Base-by-base conservation (phyloP, 2,113 vertebrate species). In the Plectropomus leopardus region DNA sequence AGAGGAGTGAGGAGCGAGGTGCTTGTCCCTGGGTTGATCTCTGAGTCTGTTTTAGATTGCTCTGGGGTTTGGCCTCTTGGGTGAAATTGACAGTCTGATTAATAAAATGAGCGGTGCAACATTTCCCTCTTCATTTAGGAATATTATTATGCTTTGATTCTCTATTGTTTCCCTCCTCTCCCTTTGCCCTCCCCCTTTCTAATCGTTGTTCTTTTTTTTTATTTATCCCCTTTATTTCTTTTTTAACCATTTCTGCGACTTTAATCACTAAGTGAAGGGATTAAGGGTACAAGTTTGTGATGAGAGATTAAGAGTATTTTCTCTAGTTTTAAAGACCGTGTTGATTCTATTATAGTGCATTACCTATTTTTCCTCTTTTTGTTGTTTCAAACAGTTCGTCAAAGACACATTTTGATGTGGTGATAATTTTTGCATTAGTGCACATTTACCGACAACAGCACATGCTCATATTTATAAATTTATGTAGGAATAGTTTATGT, bases 61-160 rank as follows among this genome's bases (percentile, higher is more conserved):
- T 97, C 96, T 94, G 96, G 97, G 97, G 96, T 96, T 98, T 97
- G 97, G 98, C 97, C 98, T 97, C 97, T 96, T 96, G 98, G 97
- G 96, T 97, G 96, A 96, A 97, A 98, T 98, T 98, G 98, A 98
- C 98, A 99, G 97, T 97, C 97, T 98, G 98, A 99, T 99, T 99
- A 99, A 99, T 99, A 98, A 98, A 98, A 98, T 97, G 96, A 97
- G 95, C 96, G 90, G 92, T 92, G 95, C 96, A 97, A 96, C 97
- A 97, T 98, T 99, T 99, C 98, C 98, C 97, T 97, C 97, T 98
- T 98, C 98, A 98, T 99, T 99, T 99, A 98, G 98, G 97, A 96
- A 96, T 97, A 99, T 99, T 97, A 99, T 99, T 97, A 99, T 96
- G 96, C 96, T 97, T 96, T 98, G 97, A 98, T 98, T 98, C 97